A percentile compares a stretch with the other conserved stretches of the same genome.
These are phyloP conservation scores for Pachyuromys duprasi DNA, from an alignment of 2,797 vertebrate genomes.

Conservation along the genomic window DNA sequence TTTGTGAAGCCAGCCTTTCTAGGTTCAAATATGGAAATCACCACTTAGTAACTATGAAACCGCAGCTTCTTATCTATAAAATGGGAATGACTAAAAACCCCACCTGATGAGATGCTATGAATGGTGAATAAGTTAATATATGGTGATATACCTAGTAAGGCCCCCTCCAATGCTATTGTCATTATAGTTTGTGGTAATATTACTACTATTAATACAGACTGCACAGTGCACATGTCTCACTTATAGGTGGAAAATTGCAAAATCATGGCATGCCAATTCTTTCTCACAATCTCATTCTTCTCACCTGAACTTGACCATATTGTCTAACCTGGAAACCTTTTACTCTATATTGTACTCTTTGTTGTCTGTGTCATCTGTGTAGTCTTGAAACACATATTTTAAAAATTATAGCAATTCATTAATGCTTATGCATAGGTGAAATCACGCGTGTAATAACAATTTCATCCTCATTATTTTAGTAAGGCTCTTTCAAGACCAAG, in stretches of 20 bases:
- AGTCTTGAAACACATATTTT: neutral
- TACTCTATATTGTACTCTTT: neutral
- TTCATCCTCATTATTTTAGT: constrained; percentile 31
- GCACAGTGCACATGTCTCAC: neutral
- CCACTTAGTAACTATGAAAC: neutral
- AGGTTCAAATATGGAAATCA: constrained; percentile 16
- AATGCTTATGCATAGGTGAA: constrained; percentile 13
- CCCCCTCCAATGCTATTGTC: neutral
- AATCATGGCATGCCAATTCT: neutral
- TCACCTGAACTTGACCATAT: neutral
- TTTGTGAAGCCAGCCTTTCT: neutral
- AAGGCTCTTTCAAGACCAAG: neutral
- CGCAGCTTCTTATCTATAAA: constrained; percentile 27
- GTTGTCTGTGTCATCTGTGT: constrained; percentile 22
- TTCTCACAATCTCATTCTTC: constrained; percentile 47
- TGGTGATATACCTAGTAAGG: neutral
- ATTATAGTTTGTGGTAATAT: neutral
- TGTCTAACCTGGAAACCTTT: neutral
- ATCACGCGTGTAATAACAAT: neutral
- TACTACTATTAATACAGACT: neutral
- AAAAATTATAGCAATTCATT: neutral
- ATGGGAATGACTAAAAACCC: neutral
- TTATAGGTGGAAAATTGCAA: constrained; percentile 8
- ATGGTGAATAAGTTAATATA: constrained; percentile 25
- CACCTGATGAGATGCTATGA: neutral